A percentile compares a stretch with the other conserved stretches of the same genome.
Conservation (phyloP, 1,140 invertebrate genomes). For the Drosophila suzukii region DNA sequence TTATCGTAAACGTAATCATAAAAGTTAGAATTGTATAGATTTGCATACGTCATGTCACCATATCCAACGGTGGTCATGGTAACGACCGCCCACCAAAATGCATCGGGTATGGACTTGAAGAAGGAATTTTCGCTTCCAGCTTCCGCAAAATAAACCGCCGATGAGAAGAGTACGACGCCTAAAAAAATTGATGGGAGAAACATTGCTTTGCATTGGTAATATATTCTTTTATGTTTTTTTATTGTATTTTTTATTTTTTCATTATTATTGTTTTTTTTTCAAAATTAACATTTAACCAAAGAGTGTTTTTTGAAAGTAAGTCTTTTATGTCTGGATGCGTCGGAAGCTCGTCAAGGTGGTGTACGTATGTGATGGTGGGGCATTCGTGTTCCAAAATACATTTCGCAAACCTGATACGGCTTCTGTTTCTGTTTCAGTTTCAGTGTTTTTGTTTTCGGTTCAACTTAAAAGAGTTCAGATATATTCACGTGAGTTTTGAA, state of each 20-base stretch:
- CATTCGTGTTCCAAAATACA: conserved; percentile 14
- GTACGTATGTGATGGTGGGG: conserved; percentile 24
- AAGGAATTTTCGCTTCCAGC: conserved; percentile 98
- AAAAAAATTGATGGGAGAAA: conserved; percentile 89
- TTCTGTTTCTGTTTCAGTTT: conserved; percentile 22
- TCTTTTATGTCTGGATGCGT: conserved; percentile 34
- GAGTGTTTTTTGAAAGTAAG: conserved; percentile 41
- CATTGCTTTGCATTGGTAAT: conserved; percentile 79
- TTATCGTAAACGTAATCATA: conserved; percentile 71
- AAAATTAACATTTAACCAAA: conserved; percentile 48
- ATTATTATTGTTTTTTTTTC: conserved; percentile 37
- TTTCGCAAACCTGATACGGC: conserved; percentile 13
- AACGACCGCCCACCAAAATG: conserved; percentile 99
- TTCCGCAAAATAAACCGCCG: conserved; percentile 99
- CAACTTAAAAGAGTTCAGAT: conserved; percentile 33
- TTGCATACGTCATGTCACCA: conserved; percentile 99
- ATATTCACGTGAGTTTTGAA: conserved; percentile 27
- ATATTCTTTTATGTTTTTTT: conserved; percentile 55
- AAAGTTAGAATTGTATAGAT: conserved; percentile 81
- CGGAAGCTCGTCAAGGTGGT: conserved; percentile 39
- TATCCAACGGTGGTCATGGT: conserved; percentile 99
- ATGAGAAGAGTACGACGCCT: conserved; percentile 99
- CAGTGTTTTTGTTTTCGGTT: conserved; percentile 28
- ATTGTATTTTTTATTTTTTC: conserved; percentile 28
- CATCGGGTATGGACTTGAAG: conserved; percentile 99